Evolutionary conservation across 2,888 invertebrate species (phyloP), one percentile per base, ranked within the genome.

Genomic region (Polyploca ridens): DNA sequence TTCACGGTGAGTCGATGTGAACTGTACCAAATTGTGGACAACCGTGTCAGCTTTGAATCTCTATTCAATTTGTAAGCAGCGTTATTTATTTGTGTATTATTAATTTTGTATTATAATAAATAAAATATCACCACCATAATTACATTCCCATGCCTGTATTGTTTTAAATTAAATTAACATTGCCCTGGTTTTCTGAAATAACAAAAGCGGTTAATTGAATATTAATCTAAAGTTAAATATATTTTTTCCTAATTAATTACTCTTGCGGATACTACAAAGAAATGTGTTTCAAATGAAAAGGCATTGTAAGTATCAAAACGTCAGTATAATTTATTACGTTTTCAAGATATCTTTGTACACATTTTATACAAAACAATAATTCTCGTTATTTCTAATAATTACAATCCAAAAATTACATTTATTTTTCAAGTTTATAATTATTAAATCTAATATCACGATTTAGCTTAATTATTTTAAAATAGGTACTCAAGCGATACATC

Each of bases 401-500:
- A 94, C 93, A 93, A 90, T 91, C 89, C 90, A 91, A 94, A 93
- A 93, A 91, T 93, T 93, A 93, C 91, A 93, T 90, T 90, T 90
- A 90, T 90, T 91, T 54, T 90, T 88, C 85, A 90, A 90, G 88
- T 93, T 92, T 88, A 91, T 90, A 89, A 91, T 91, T 89, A 89
- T 91, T 94, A 90, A 86, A 89, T 90, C 94, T 94, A 94, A 89
- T 94, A 94, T 94, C 94, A 94, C 94, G 93, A 93, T 94, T 93
- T 93, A 94, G 91, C 94, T 94, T 94, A 94, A 87, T 88, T 87
- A 87, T 87, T 87, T 83, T 87, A 81, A 87, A 86, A 90, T 88
- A 91, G 84, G 83, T 90, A 89, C 85, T 87, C 79, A 93, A 92
- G 92, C 93, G 75, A 88, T 88, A 90, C 86, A 83, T 84, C 81